Base-by-base conservation (phyloP, 2,888 invertebrate species). In the Archips crataeganus region DNA sequence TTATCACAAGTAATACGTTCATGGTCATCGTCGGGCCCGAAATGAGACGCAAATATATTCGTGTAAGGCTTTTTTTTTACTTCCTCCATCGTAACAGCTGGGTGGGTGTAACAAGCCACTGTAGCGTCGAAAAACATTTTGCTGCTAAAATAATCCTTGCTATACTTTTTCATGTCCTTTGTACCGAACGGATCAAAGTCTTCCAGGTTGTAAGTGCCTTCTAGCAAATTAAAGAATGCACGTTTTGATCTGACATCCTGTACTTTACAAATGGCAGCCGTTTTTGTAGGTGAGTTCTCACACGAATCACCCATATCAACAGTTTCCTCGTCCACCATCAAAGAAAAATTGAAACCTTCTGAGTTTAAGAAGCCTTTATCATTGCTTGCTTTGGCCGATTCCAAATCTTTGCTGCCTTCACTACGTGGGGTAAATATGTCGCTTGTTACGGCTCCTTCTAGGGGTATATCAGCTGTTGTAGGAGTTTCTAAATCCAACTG, bases 401-500 rank as follows among this genome's bases (percentile, higher is more conserved):
- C 88, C 10, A 85, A 74, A 2, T 90, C 88, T 81, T 88, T 90
- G 76, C 82, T 80, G 15, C 78, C 77, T 76, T 92, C 92, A 74
- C 87, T 90, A 75, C 81, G 81, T 1, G 94, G 90, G 5, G 94
- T 89, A 71, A 90, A 89, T 10, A 87, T 79, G 9, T 91, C 92
- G 45, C 88, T 84, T 0, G 91, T 88, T 39, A 89, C 79, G 1
- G 86, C 86, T 5, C 89, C 89, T 72, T 91, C 91, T 1, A 87
- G 77, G 0, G 90, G 95, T 15, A 94, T 80, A 32, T 95, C 95
- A 1, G 93, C 93, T 45, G 94, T 94, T 3, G 94, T 94, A 10
- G 95, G 95, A 2, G 94, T 95, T 89, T 95, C 95, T 54, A 95
- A 79, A 75, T 94, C 94, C 23, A 95, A 86, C 94, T 95, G 78